phyloP scores from a whole-genome alignment of 2,113 vertebrate genomes.

The Nycticorax nycticorax region DNA sequence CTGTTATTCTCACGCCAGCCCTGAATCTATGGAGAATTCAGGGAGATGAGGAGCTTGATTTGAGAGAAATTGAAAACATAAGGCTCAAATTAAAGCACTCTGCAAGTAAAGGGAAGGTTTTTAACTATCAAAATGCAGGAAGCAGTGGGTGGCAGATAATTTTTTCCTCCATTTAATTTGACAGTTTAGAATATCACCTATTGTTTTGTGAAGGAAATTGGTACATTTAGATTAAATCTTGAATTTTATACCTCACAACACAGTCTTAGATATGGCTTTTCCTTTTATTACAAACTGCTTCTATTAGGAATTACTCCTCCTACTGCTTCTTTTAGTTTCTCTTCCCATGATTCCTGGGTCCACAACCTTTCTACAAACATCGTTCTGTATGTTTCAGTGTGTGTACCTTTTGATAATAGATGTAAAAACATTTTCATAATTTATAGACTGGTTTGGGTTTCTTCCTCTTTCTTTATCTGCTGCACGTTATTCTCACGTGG shows the following conservation, averaged over 20 bases:
- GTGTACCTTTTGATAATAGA: background rate
- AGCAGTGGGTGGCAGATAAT: conserved; percentile 50
- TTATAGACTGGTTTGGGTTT: background rate
- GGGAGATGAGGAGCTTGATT: conserved; percentile 34
- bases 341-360: background rate
- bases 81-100: conserved; percentile 44
- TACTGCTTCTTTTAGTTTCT: background rate
- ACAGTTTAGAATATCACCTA: conserved; percentile 29
- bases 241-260: background rate
- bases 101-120: conserved; percentile 42
- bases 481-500: background rate
- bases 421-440: background rate
- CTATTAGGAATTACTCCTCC: background rate
- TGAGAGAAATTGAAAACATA: conserved; percentile 45
- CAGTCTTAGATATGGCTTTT: background rate
- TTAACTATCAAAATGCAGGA: conserved; percentile 49
- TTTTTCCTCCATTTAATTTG: conserved; percentile 54
- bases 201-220: conserved; percentile 36
- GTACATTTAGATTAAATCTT: conserved; percentile 20
- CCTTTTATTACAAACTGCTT: background rate
- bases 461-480: background rate
- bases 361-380: background rate
- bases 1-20: conserved; percentile 33
- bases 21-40: conserved; percentile 14
- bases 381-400: background rate